These are phyloP conservation scores for Paratilapia polleni DNA, from an alignment of 2,113 vertebrate genomes.

Conservation along the genomic window DNA sequence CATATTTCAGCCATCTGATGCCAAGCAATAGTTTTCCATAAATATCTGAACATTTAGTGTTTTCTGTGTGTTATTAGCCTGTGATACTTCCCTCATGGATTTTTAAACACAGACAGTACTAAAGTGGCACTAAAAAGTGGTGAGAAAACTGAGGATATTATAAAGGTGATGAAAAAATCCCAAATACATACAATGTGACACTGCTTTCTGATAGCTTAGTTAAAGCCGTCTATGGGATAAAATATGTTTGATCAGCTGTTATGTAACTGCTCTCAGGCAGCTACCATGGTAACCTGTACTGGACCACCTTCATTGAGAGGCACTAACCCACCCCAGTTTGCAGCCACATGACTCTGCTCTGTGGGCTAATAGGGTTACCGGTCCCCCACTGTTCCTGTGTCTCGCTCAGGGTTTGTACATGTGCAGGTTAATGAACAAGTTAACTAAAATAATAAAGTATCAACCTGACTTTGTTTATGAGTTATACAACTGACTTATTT, in stretches of 20 bases:
- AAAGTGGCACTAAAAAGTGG: too few species aligned
- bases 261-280: conserved; percentile 35
- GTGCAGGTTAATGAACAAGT: neutral
- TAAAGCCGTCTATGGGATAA: conserved; percentile 21
- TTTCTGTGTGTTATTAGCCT: conserved; percentile 19
- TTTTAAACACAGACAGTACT: conserved; percentile 1
- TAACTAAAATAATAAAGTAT: neutral
- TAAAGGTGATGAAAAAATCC: too few species aligned
- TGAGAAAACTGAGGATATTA: too few species aligned
- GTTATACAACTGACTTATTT: neutral
- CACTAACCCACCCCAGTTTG: conserved; percentile 20
- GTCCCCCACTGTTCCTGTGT: conserved; percentile 2
- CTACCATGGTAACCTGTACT: conserved; percentile 54
- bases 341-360: conserved; percentile 29
- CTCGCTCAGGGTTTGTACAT: conserved; percentile 5
- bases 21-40: neutral
- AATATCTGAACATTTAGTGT: neutral
- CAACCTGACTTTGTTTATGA: neutral
- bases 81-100: neutral
- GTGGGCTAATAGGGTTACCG: conserved; percentile 25
- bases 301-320: conserved; percentile 39
- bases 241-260: conserved; percentile 44
- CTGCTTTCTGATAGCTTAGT: conserved; percentile 14
- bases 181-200: neutral
- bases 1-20: neutral